Evolutionary conservation across 2,797 vertebrate species (phyloP), one percentile per base, ranked within the genome.

Genomic region (Pipistrellus kuhlii): DNA sequence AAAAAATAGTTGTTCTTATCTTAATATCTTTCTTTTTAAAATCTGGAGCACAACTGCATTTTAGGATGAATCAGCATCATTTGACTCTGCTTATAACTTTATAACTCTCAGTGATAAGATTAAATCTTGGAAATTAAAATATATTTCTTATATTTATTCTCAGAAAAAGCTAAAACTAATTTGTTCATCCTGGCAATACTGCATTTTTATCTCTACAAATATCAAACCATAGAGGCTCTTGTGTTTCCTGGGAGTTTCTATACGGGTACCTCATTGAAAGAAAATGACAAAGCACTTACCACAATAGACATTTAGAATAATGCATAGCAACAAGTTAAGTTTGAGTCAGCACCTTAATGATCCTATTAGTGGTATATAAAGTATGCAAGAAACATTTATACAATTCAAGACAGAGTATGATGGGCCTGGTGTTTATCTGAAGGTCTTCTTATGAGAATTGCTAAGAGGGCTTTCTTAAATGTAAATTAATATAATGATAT

Each of bases 61-160:
- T 77, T 82, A 53, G 23, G 20, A 82, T 73, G 7, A 51, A 30
- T 85, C 11, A 64, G 23, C 1, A 53, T 73, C 5, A 86, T 88
- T 86, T 85, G 51, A 87, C 0, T 41, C 78, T 91, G 8, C 11
- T 92, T 14, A 53, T 84, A 85, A 92, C 11, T 88, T 62, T 18
- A 17, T 88, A 93, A 71, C 1, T 9, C 41, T 64, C 46, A 84
- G 11, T 44, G 20, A 41, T 82, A 64, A 53, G 75, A 90, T 59
- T 80, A 75, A 90, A 15, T 62, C 8, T 66, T 92, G 15, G 14
- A 23, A 89, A 75, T 78, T 30, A 64, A 91, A 96, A 69, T 38
- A 10, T 41, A 41, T 44, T 75, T 41, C 35, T 80, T 68, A 76
- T 7, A 62, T 87, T 86, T 68, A 83, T 72, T 85, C 18, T 66